phyloP scores from a whole-genome alignment of 2,888 invertebrate genomes.

The Zhuqinia jingwanae region DNA sequence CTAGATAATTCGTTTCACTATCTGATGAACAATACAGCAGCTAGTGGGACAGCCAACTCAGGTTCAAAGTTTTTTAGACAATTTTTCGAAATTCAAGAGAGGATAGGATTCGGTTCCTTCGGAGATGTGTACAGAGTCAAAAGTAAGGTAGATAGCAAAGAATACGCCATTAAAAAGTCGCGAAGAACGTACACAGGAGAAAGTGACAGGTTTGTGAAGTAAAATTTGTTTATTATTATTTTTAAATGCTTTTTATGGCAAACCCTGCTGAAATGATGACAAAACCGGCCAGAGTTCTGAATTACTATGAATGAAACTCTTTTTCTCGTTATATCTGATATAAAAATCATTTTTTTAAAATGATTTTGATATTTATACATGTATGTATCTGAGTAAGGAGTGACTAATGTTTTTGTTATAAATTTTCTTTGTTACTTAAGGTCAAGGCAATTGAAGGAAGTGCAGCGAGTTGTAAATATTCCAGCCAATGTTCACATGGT shows the following conservation, averaged over 20 bases:
- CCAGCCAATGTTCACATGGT: constrained; percentile 87
- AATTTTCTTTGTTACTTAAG: no score
- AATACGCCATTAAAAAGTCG: constrained; percentile 88
- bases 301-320: background rate
- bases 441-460: constrained; percentile 85
- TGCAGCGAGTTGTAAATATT: constrained; percentile 86
- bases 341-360: background rate
- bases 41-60: constrained; percentile 5
- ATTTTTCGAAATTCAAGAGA: constrained; percentile 84
- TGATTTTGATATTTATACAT: no score
- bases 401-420: constrained; percentile 5
- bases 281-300: no score
- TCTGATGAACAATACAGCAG: constrained; percentile 56
- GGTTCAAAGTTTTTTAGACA: constrained; percentile 85
- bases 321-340: background rate
- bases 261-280: no score
- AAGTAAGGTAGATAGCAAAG: constrained; percentile 85
- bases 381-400: no score
- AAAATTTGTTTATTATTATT: no score
- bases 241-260: no score
- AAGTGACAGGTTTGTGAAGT: constrained; percentile 82
- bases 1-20: constrained; percentile 76
- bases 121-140: constrained; percentile 87
- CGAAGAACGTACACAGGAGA: constrained; percentile 84
- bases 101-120: constrained; percentile 89